A percentile compares a stretch with the other conserved stretches of the same genome.
phyloP scores from a whole-genome alignment of 2,888 invertebrate genomes.

The Sphaerophoria rueppellii region DNA sequence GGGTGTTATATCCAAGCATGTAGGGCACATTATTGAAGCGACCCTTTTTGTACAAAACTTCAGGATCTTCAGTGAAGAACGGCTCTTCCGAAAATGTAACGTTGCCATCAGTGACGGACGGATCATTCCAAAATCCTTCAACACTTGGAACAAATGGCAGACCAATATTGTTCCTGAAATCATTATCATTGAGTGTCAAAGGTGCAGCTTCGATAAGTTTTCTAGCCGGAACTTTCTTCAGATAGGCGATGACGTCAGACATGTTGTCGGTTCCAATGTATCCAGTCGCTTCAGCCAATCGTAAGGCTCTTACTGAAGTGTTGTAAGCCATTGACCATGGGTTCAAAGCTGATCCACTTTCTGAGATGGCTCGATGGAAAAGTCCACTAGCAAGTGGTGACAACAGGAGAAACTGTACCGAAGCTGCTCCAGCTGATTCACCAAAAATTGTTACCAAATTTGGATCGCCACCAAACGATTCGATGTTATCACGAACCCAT shows the following conservation, averaged over 20 bases:
- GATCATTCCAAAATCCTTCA: slow-evolving; percentile 82
- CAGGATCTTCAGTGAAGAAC: slow-evolving; percentile 84
- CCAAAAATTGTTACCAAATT: slow-evolving; percentile 85
- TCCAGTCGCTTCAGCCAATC: slow-evolving; percentile 84
- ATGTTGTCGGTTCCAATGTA: slow-evolving; percentile 84
- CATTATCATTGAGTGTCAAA: slow-evolving; percentile 83
- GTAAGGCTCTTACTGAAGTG: slow-evolving; percentile 83
- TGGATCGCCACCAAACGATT: slow-evolving; percentile 85
- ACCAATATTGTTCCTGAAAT: slow-evolving; percentile 85
- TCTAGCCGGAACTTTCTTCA: slow-evolving; percentile 85
- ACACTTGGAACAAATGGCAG: slow-evolving; percentile 85
- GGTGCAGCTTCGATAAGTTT: slow-evolving; percentile 84
- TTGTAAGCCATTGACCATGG: slow-evolving; percentile 85
- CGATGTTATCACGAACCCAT: slow-evolving; percentile 86
- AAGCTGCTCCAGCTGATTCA: slow-evolving; percentile 85
- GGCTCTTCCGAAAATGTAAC: slow-evolving; percentile 80
- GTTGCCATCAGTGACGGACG: slow-evolving; percentile 78
- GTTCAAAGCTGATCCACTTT: slow-evolving; percentile 85
- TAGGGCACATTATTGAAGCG: slow-evolving; percentile 85
- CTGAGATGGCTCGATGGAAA: slow-evolving; percentile 86
- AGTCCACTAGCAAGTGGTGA: slow-evolving; percentile 84
- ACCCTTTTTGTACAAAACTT: slow-evolving; percentile 81
- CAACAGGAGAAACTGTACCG: slow-evolving; percentile 85
- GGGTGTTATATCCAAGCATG: slow-evolving; percentile 86
- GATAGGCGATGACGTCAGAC: slow-evolving; percentile 84